These are phyloP conservation scores for Rambutsinella grinnellia DNA, from an alignment of 2,888 invertebrate species.

Conservation along the genomic window DNA sequence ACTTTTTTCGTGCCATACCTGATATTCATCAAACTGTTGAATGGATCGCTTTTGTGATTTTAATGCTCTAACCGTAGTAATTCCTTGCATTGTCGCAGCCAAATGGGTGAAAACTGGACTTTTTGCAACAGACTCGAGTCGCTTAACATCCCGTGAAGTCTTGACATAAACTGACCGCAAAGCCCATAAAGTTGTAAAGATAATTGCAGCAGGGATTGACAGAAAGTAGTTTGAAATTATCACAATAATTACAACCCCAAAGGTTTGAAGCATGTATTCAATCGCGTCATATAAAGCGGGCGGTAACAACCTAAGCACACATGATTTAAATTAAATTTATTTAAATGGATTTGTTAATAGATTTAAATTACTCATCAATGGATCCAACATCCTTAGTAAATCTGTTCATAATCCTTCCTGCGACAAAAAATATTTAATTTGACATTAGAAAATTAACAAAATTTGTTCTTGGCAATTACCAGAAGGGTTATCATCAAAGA, in stretches of 20 bases:
- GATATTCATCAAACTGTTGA: constrained; percentile 29
- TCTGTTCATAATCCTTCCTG: constrained; percentile 72
- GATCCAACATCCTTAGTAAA: constrained; percentile 85
- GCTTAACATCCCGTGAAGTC: constrained; percentile 37
- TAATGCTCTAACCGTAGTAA: constrained; percentile 88
- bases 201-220: constrained; percentile 68
- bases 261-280: constrained; percentile 71
- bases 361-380: constrained; percentile 17
- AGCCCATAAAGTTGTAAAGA: constrained; percentile 68
- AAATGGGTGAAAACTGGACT: constrained; percentile 97
- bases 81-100: constrained; percentile 88
- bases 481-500: constrained; percentile 60
- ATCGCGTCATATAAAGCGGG: constrained; percentile 74
- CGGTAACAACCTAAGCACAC: constrained; percentile 69
- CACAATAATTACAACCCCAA: constrained; percentile 70
- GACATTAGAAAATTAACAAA: background rate
- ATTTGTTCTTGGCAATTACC: constrained; percentile 28
- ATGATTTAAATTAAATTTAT: background rate
- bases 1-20: constrained; percentile 5
- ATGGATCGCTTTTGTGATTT: constrained; percentile 31
- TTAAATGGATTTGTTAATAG: background rate
- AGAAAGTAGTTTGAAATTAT: constrained; percentile 70
- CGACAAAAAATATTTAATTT: constrained; percentile 21
- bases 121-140: constrained; percentile 44
- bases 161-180: constrained; percentile 34